Evolutionary conservation across 2,113 vertebrate species (phyloP).

Genomic region (Neodon shergylaensis): DNA sequence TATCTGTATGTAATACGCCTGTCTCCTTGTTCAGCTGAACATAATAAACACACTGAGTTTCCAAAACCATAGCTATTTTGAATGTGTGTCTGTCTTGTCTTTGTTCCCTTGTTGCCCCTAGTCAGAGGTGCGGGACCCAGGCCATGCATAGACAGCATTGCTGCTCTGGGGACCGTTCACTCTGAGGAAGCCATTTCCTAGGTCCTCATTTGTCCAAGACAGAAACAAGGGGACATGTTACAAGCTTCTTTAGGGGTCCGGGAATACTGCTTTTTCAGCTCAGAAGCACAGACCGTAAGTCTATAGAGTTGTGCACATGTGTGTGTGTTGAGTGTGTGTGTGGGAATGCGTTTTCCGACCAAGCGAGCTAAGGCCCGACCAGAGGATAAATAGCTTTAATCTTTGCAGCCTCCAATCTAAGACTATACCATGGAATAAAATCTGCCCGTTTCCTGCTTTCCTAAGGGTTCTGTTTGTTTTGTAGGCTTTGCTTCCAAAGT

Average conservation of each 20-base stretch:
- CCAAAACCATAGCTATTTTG: background rate
- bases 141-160: background rate
- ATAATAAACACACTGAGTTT: background rate
- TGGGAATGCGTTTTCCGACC: background rate
- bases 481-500: background rate
- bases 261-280: background rate
- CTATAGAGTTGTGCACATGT: background rate
- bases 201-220: background rate
- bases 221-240: rapidly evolving
- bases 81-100: background rate
- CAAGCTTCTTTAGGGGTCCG: background rate
- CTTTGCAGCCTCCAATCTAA: background rate
- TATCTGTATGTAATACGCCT: background rate
- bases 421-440: background rate
- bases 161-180: background rate
- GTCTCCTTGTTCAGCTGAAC: background rate
- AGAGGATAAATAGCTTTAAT: background rate
- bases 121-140: background rate
- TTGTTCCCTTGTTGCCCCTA: background rate
- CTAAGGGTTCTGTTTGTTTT: background rate
- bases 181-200: background rate
- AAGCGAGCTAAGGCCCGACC: background rate
- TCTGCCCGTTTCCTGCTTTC: background rate
- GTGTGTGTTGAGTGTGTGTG: background rate
- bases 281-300: background rate